A percentile compares a stretch with the other conserved stretches of the same genome.
These are phyloP conservation scores for Ferdinandea cuprea DNA, from an alignment of 2,888 invertebrate genomes.

Conservation along the genomic window DNA sequence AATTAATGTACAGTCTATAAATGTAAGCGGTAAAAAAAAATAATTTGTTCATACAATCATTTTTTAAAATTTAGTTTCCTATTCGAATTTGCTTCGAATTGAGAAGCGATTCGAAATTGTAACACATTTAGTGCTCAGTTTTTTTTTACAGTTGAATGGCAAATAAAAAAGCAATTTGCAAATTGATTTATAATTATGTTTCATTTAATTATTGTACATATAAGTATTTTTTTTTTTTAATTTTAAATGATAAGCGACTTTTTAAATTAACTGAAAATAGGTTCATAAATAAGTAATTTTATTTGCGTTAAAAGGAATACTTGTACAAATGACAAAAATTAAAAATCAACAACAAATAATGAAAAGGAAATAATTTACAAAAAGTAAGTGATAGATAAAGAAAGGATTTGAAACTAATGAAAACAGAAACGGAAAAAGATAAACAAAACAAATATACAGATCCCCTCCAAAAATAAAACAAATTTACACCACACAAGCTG, in stretches of 20 bases:
- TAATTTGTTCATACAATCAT: neutral
- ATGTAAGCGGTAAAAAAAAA: slow-evolving; percentile 28
- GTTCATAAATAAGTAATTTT: slow-evolving; percentile 38
- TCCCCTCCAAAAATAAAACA: slow-evolving; percentile 52
- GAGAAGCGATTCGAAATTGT: neutral
- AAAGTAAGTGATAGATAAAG: slow-evolving; percentile 29
- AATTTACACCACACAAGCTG: slow-evolving; percentile 90
- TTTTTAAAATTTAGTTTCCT: neutral
- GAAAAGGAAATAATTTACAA: slow-evolving; percentile 53
- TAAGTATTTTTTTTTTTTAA: slow-evolving; percentile 7
- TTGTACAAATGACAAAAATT: slow-evolving; percentile 6
- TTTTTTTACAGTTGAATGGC: slow-evolving; percentile 23
- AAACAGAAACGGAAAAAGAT: slow-evolving; percentile 1
- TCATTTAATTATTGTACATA: slow-evolving; percentile 4
- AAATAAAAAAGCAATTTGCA: slow-evolving; percentile 30
- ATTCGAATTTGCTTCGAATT: slow-evolving; percentile 1
- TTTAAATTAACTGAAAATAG: neutral
- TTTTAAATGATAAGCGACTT: slow-evolving; percentile 17
- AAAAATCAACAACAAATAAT: slow-evolving; percentile 18
- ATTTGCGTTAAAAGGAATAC: slow-evolving; percentile 3
- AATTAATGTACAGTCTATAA: slow-evolving; percentile 49
- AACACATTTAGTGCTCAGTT: slow-evolving; percentile 7
- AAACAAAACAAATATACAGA: slow-evolving; percentile 53
- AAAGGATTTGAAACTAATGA: neutral
- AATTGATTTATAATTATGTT: slow-evolving; percentile 1